Evolutionary conservation across 2,888 invertebrate genomes (phyloP), one percentile per base, ranked within the genome.

Genomic region (Hirtodrosophila confusa): DNA sequence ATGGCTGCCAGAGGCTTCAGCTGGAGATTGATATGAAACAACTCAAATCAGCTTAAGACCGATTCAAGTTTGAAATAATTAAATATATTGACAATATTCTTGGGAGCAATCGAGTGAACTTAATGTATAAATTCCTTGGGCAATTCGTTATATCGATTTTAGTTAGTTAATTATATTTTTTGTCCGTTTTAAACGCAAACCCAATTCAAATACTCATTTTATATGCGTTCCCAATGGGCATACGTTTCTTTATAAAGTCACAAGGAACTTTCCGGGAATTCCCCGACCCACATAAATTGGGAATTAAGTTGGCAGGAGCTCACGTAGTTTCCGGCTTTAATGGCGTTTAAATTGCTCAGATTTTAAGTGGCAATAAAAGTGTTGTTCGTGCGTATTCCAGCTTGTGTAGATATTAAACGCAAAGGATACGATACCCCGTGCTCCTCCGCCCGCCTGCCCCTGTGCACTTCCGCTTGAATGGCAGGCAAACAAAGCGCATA

Each of bases 401-500:
- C 35, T 57, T 47, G 33, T 72, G 53, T 43, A 31, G 40, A 58
- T 71, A 64, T 70, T 56, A 63, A 70, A 44, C 23, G 41, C 29
- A 12, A 36, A 40, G 35, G 47, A 27, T 17, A 6, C n/a, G 47
- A 27, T 17, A 6, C n/a, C 12, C 17, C 7, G 27, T 4, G 3
- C 11, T 9, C 29, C 29, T 11, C 3, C 12, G 17, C 36, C 8
- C 6, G 6, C n/a, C 5, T 33, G 2, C 9, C 27, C 39, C 29
- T 64, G 62, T 67, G 75, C 75, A 68, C 55, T 82, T 82, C 80
- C 86, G 78, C 75, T 68, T 72, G 85, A 84, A 49, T 65, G 80
- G 78, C 61, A 58, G 57, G 64, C 78, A 74, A 78, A 78, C 77
- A 77, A 77, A 78, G 77, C 82, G 87, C 85, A 80, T 78, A 84